phyloP scores from a whole-genome alignment of 2,113 vertebrate genomes.

The Pantherophis guttatus region DNA sequence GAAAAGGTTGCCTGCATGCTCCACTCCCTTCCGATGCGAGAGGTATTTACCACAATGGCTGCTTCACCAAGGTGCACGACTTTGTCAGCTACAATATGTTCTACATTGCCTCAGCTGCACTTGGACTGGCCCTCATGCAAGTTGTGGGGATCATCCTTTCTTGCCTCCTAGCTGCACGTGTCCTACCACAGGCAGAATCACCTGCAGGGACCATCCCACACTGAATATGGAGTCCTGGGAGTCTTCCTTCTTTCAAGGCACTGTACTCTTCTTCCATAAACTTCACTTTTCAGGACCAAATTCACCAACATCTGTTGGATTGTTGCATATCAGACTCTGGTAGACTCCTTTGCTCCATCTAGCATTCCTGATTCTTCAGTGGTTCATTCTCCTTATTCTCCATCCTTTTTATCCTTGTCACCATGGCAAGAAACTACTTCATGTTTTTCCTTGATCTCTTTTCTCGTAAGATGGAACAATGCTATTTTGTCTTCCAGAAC shows the following conservation, averaged over 20 bases:
- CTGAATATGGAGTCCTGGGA: slow-evolving; percentile 27
- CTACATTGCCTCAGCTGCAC: slow-evolving; percentile 77
- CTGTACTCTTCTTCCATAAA: not conserved
- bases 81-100: slow-evolving; percentile 83
- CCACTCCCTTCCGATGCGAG: slow-evolving; percentile 56
- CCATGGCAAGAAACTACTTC: not conserved
- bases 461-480: not conserved
- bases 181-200: slow-evolving; percentile 24
- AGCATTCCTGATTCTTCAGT: not conserved
- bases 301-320: no score
- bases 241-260: not conserved
- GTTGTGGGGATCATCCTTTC: slow-evolving; percentile 76
- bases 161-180: slow-evolving; percentile 76
- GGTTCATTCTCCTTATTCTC: not conserved
- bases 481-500: not conserved
- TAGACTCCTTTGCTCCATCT: not conserved
- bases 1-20: slow-evolving; percentile 74
- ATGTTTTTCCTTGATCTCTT: not conserved
- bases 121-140: slow-evolving; percentile 79
- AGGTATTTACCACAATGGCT: slow-evolving; percentile 76
- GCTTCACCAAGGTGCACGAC: slow-evolving; percentile 79
- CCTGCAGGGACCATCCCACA: not conserved
- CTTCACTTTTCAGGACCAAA: not conserved
- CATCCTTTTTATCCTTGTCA: not conserved
- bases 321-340: not conserved